These are phyloP conservation scores for Tetramorium simillimum DNA, from an alignment of 1,140 invertebrate genomes.

Conservation along the genomic window DNA sequence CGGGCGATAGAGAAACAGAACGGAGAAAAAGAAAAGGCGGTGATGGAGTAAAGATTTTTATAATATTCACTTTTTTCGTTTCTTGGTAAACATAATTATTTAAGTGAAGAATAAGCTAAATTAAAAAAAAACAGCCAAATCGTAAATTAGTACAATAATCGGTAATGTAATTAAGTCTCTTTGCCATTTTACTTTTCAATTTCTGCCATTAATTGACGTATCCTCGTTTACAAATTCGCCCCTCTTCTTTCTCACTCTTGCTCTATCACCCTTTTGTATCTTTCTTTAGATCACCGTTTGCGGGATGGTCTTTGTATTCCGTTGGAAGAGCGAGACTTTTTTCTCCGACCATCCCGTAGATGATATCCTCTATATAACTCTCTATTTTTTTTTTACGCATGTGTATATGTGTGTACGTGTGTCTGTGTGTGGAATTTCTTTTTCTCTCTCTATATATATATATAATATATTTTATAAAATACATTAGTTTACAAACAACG, in stretches of 20 bases:
- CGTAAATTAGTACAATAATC: neutral
- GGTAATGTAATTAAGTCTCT: conserved; percentile 48
- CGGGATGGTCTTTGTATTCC: conserved; percentile 7
- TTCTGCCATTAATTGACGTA: conserved; percentile 47
- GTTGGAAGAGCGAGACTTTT: conserved; percentile 10
- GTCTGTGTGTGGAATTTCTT: conserved; percentile 43
- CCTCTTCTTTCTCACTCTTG: conserved; percentile 45
- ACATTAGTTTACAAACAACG: conserved; percentile 84
- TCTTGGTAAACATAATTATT: neutral
- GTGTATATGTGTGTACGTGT: conserved; percentile 34
- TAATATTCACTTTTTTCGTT: neutral
- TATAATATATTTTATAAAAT: conserved; percentile 82
- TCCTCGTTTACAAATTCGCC: conserved; percentile 16
- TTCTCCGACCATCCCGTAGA: conserved; percentile 46
- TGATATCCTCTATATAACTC: conserved; percentile 14
- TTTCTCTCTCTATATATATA: conserved; percentile 68
- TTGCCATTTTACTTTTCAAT: conserved; percentile 42
- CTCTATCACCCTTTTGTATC: conserved; percentile 57
- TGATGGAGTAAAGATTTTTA: conserved; percentile 62
- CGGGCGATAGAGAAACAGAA: conserved; percentile 47
- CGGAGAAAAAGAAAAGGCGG: conserved; percentile 53
- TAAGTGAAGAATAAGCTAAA: neutral
- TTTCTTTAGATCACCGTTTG: conserved; percentile 14
- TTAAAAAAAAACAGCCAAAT: neutral
- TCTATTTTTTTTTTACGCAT: conserved; percentile 34